Evolutionary conservation across 2,797 vertebrate genomes (phyloP).

Genomic region (Rachycentron canadum): DNA sequence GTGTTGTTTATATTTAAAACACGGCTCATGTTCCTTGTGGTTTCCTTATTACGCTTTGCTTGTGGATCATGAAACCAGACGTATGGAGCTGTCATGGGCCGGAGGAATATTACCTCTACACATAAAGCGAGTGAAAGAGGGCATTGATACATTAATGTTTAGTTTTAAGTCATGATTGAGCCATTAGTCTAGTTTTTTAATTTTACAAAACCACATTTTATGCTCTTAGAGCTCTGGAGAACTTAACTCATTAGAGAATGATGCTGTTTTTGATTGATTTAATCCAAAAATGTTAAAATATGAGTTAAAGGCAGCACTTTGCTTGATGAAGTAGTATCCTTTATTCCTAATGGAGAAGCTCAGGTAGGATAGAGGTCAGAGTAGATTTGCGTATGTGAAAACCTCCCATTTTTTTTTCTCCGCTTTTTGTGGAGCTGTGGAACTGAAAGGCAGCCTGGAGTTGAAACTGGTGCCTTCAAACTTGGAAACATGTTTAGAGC

Average conservation of each 20-base stretch:
- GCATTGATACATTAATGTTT: constrained; percentile 67
- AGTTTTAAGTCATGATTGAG: constrained; percentile 45
- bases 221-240: constrained; percentile 13
- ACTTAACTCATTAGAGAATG: constrained; percentile 15
- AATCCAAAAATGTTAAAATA: constrained; percentile 21
- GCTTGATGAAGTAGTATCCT: constrained; percentile 27
- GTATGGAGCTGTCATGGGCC: constrained; percentile 52
- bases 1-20: constrained; percentile 84
- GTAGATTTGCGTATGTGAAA: constrained; percentile 41
- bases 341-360: constrained; percentile 22
- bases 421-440: constrained; percentile 33
- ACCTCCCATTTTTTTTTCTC: constrained; percentile 37
- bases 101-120: constrained; percentile 60
- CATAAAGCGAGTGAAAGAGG: constrained; percentile 66
- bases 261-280: constrained; percentile 35
- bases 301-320: constrained; percentile 18
- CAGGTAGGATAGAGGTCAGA: constrained; percentile 42
- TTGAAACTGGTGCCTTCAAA: constrained; percentile 74
- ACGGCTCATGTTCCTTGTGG: constrained; percentile 76
- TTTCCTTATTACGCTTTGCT: constrained; percentile 79
- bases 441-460: constrained; percentile 50
- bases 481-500: constrained; percentile 77
- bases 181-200: constrained; percentile 42
- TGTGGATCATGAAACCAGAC: constrained; percentile 67
- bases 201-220: constrained; percentile 26